Conservation (phyloP, 2,797 vertebrate genomes). For the Bradypodion pumilum region DNA sequence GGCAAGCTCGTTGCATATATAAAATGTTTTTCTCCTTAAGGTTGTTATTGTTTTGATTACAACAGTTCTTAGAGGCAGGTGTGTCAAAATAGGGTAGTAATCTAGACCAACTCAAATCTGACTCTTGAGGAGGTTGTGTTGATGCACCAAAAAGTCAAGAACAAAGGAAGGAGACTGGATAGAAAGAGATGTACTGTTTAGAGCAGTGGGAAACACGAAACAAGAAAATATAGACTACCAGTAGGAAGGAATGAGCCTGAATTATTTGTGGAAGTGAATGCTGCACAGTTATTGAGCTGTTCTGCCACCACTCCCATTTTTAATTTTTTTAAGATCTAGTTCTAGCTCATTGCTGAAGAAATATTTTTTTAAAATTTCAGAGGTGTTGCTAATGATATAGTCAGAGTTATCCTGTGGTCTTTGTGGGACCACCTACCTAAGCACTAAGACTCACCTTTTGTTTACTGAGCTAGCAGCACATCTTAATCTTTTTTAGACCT, state of each 20-base stretch:
- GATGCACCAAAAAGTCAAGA: too few species aligned
- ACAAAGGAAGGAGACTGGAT: too few species aligned
- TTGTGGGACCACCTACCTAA: too few species aligned
- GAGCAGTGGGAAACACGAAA: too few species aligned
- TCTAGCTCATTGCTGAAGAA: constrained; percentile 53
- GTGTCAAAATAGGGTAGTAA: background rate
- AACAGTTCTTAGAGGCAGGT: too few species aligned
- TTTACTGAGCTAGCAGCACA: background rate
- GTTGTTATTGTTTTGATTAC: background rate
- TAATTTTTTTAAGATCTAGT: constrained; percentile 34
- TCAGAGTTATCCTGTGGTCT: background rate
- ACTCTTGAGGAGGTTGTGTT: background rate
- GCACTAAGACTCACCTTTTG: background rate
- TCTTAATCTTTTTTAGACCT: too few species aligned
- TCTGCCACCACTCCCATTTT: background rate
- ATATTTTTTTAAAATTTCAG: constrained; percentile 16
- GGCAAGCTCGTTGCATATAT: background rate
- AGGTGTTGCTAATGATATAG: constrained; percentile 39
- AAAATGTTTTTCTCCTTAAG: background rate
- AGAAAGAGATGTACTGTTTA: too few species aligned
- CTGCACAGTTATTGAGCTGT: background rate
- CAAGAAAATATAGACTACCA: too few species aligned
- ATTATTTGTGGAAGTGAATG: background rate
- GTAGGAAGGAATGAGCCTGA: background rate
- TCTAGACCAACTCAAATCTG: too few species aligned